These are phyloP conservation scores for Monoplex corrugatus DNA, from an alignment of 2,888 invertebrate genomes.

Conservation along the genomic window DNA sequence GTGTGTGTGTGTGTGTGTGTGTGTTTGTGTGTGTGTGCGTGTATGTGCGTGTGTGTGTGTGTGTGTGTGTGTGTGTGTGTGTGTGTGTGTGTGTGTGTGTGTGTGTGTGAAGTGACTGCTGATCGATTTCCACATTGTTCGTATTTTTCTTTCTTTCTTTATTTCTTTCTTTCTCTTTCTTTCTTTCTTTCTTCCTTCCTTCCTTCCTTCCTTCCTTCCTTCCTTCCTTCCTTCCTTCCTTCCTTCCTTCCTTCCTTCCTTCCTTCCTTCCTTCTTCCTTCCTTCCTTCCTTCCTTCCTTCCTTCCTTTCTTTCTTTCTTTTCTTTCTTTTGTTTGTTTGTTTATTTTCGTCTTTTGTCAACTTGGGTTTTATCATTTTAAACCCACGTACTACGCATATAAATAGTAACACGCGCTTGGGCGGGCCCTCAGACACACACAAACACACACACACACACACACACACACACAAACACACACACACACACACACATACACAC, in stretches of 20 bases:
- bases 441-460: no score
- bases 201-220: background rate
- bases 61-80: background rate
- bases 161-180: background rate
- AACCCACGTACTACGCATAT: no score
- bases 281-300: background rate
- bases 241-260: background rate
- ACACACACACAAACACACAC: no score
- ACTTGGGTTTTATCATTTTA: no score
- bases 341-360: background rate
- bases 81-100: background rate
- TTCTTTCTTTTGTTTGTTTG: background rate
- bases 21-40: background rate
- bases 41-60: conserved; percentile 9
- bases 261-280: background rate
- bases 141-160: background rate
- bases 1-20: background rate
- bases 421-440: no score
- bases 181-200: background rate
- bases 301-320: background rate
- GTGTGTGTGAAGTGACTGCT: background rate
- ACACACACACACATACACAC: no score
- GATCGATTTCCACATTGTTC: no score
- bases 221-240: background rate
- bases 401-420: no score